Evolutionary conservation across 2,113 vertebrate genomes (phyloP), one percentile per base, ranked within the genome.

Genomic region (Entomyzon cyanotis): DNA sequence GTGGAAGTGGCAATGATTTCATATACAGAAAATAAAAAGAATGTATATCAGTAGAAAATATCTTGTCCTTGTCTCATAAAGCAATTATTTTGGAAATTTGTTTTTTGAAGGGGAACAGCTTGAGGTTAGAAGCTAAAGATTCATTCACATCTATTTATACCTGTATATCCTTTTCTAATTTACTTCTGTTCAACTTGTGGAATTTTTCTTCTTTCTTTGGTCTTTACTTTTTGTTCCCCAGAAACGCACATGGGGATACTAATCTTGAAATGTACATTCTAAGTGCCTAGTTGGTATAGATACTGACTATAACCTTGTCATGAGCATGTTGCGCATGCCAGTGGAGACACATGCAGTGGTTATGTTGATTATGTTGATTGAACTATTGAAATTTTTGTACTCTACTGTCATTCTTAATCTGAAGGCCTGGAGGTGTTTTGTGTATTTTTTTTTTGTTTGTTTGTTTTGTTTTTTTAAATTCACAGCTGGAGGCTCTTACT

Each of bases 401-500:
- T 68, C 11, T 71, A 15, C 11, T 82, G 39, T 8, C 53, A 13
- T 52, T 17, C 16, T 55, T 44, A 63, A 75, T 82, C 25, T 91
- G 33, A 91, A 74, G 19, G 5, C 5, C 14, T 91, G 23, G 60
- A 42, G 18, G 17, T 83, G 27, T 50, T 41, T 41, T 47, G 14
- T 81, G 17, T 49, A 4, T 46, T 67, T 42, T 33, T 65, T 23
- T 31, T 37, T 23, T 41, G 25, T 63, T 42, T n/a, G 10, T 60
- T 59, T 21, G 12, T 37, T 37, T 53, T 55, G 31, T 56, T 46
- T 87, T 42, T 10, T 95, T 92, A 68, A 75, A 94, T 95, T 98
- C 65, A 53, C 91, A 99, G 99, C 99, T 71, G 99, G 99, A 25
- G 99, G 99, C n/a, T 98, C 99, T 13, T 99, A 99, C 96, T 99